A percentile compares a stretch with the other conserved stretches of the same genome.
Conservation (phyloP, 2,113 vertebrate genomes). For the Melospiza georgiana region DNA sequence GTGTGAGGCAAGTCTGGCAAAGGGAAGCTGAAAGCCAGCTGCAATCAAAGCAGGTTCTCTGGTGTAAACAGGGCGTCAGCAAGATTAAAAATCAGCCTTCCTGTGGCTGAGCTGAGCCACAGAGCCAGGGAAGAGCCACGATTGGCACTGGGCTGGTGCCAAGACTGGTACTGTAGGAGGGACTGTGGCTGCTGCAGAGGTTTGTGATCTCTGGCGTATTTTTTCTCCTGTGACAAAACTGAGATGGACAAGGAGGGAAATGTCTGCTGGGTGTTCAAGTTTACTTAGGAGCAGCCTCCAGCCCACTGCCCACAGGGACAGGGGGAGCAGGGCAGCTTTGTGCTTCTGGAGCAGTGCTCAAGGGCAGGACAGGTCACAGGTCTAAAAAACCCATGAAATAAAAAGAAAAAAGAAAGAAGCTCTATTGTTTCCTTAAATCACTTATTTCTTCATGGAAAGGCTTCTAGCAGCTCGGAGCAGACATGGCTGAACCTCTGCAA, state of each 20-base stretch:
- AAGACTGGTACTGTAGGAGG: rapidly evolving
- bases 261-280: neutral
- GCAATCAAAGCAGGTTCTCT: neutral
- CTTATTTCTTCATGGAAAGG: neutral
- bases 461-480: neutral
- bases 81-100: neutral
- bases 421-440: neutral
- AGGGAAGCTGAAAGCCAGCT: neutral
- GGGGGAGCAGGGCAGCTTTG: neutral
- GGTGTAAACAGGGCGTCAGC: neutral
- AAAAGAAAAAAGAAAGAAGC: neutral
- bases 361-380: neutral
- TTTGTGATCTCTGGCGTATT: neutral
- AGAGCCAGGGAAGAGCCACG: rapidly evolving
- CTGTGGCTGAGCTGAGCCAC: neutral
- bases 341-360: rapidly evolving
- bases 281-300: neutral
- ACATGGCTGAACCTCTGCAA: neutral
- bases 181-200: rapidly evolving
- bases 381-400: neutral
- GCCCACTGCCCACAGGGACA: rapidly evolving
- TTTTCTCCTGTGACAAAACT: neutral
- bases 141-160: rapidly evolving
- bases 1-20: neutral
- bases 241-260: neutral